Base-by-base conservation (phyloP, 2,888 invertebrate genomes). In the Catocala sponsa region DNA sequence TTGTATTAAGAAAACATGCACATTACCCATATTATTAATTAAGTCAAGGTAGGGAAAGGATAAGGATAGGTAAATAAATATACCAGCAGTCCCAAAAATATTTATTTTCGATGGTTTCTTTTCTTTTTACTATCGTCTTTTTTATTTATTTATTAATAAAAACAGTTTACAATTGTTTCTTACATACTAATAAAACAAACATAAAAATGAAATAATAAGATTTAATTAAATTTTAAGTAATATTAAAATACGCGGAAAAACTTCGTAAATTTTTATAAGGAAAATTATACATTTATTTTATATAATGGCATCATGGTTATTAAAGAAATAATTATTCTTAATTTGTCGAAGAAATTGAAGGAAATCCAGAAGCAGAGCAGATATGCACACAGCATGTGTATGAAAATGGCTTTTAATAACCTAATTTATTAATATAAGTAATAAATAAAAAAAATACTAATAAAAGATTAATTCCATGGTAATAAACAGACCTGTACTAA, bases 281-380 rank as follows among this genome's bases (percentile, higher is more conserved):
- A 15, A 46, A 48, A 46, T 51, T 12, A 63, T 53, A 59, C 44
- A 52, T 52, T 49, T 32, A 2, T 46, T 53, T 63, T 65, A 82
- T 85, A 84, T 90, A 91, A 91, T 92, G 91, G 91, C 92, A 92
- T 89, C 85, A 90, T 90, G 84, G 86, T 91, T 83, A 84, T 80
- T 68, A 64, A 74, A 82, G 78, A 77, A 79, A 70, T 68, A 57
- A 10, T 52, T 65, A 74, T 52, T 56, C 48, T 41, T 38, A 9
- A 38, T 38, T 33, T 35, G 41, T 51, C 12, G 50, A 65, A 6
- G 46, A 50, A 43, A 38, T 44, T 62, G 76, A 87, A 90, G 82
- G 76, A 77, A 67, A 73, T 78, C 88, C 85, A 89, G 89, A 84
- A 65, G 51, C 47, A 48, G 76, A 79, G 70, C 80, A 82, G 80